These are phyloP conservation scores for Fabriciana adippe DNA, from an alignment of 2,888 invertebrate species.

Conservation along the genomic window DNA sequence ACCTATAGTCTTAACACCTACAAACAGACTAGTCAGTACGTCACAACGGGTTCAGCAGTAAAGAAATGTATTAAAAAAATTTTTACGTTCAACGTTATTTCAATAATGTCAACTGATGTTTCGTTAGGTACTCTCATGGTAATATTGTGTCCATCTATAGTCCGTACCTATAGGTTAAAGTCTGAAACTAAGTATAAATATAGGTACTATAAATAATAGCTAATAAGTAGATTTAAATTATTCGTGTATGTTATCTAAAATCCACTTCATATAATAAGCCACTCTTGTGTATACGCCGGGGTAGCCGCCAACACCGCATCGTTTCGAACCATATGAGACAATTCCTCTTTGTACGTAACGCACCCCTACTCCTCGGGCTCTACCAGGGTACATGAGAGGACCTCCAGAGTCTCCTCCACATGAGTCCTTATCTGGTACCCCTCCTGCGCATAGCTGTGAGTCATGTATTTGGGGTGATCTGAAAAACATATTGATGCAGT, in stretches of 20 bases:
- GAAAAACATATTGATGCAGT: constrained; percentile 41
- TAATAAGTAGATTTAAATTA: neutral
- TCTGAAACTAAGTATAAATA: neutral
- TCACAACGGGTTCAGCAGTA: too few species aligned
- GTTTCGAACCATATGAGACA: constrained; percentile 80
- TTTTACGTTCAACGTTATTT: too few species aligned
- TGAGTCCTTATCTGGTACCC: constrained; percentile 80
- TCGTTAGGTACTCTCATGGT: too few species aligned
- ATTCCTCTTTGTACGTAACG: constrained; percentile 83
- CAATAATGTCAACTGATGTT: too few species aligned
- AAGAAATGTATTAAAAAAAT: too few species aligned
- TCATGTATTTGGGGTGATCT: constrained; percentile 59
- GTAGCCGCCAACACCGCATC: constrained; percentile 74
- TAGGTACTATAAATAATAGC: too few species aligned
- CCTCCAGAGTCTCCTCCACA: constrained; percentile 88
- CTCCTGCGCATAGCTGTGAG: constrained; percentile 82
- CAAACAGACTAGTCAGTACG: too few species aligned
- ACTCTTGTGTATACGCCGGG: constrained; percentile 84
- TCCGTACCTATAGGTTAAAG: too few species aligned
- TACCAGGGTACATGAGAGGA: constrained; percentile 77
- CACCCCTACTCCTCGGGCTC: constrained; percentile 53
- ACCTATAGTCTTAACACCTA: too few species aligned
- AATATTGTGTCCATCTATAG: too few species aligned
- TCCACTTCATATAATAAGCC: constrained; percentile 82
- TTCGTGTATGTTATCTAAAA: constrained; percentile 72